Base-by-base conservation (phyloP, 2,888 invertebrate species). In the Glyphotaelius pellucidus region DNA sequence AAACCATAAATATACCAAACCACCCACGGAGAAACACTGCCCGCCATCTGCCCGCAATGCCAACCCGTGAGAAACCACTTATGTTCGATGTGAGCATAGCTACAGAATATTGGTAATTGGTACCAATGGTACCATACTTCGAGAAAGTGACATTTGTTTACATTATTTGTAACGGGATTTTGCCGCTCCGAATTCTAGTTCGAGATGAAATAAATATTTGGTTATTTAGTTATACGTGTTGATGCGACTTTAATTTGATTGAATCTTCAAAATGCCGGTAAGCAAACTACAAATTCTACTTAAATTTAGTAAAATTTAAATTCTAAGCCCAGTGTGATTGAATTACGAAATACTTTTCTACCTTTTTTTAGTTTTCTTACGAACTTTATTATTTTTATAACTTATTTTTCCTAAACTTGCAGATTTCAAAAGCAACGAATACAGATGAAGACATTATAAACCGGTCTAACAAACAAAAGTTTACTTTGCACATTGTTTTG, bases 401-500 rank as follows among this genome's bases (percentile, higher is more conserved):
- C 3, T 47, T 3, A 87, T 32, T 38, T 86, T 2, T 86, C 38
- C 11, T 12, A 47, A 38, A 47, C 47, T 79, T 90, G 12, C 81
- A 91, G 91, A 47, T 80, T 42, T 47, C 91, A 80, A 88, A 87
- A 88, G 42, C 81, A 88, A 88, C 86, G 19, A 90, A 87, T 52
- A 88, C 80, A 25, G 42, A 79, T 52, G 80, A 87, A 80, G 19
- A 52, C 35, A 30, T 19, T 81, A n/a, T 11, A 31, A 83, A 31
- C n/a, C 12, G 84, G 32, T 30, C 31, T 67, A 90, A 84, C 31
- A 90, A 90, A 84, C 15, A 32, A 35, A 67, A 67, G 67, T 84
- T 91, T 84, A 84, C 80, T 35, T 35, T 89, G 30, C 91, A 91
- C 32, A 67, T 91, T 30, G 80, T 91, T n/a, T 42, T 93, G 15